Conservation (phyloP, 1,140 invertebrate species). For the Proales similis region DNA sequence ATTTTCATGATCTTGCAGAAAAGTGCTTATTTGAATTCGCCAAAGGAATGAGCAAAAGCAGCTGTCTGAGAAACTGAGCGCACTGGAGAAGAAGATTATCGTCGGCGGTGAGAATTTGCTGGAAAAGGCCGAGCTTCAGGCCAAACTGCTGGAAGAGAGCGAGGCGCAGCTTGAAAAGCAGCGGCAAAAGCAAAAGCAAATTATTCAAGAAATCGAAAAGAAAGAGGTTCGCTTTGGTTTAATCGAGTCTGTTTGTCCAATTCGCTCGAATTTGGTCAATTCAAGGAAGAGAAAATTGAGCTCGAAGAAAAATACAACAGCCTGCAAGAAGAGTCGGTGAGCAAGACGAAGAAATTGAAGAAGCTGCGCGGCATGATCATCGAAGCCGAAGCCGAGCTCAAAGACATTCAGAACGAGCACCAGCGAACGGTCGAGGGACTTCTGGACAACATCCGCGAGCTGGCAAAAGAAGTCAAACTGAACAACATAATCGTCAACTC, state of each 20-base stretch:
- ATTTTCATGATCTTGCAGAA: neutral
- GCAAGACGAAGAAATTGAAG: slow-evolving; percentile 84
- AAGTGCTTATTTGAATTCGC: neutral
- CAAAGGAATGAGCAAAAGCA: slow-evolving; percentile 57
- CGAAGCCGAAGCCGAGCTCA: slow-evolving; percentile 53
- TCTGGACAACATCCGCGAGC: slow-evolving; percentile 70
- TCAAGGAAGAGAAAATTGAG: slow-evolving; percentile 75
- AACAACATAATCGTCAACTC: slow-evolving; percentile 85
- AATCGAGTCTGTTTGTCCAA: slow-evolving; percentile 21
- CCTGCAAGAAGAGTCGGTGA: slow-evolving; percentile 76
- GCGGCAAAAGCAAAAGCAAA: slow-evolving; percentile 69
- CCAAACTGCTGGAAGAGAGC: slow-evolving; percentile 77
- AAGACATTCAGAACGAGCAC: slow-evolving; percentile 42
- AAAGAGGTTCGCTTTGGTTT: slow-evolving; percentile 62
- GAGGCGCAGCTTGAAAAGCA: slow-evolving; percentile 77
- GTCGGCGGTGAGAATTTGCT: slow-evolving; percentile 95
- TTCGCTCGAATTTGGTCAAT: slow-evolving; percentile 39
- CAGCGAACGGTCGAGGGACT: slow-evolving; percentile 68
- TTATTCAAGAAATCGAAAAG: slow-evolving; percentile 62
- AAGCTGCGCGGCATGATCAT: slow-evolving; percentile 61
- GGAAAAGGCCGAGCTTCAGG: slow-evolving; percentile 90
- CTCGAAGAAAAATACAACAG: slow-evolving; percentile 91
- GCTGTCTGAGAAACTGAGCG: slow-evolving; percentile 74
- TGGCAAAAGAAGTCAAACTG: slow-evolving; percentile 67
- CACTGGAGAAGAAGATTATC: slow-evolving; percentile 87